phyloP scores from a whole-genome alignment of 1,140 invertebrate species.

The Lepidotrigona ventralis region DNA sequence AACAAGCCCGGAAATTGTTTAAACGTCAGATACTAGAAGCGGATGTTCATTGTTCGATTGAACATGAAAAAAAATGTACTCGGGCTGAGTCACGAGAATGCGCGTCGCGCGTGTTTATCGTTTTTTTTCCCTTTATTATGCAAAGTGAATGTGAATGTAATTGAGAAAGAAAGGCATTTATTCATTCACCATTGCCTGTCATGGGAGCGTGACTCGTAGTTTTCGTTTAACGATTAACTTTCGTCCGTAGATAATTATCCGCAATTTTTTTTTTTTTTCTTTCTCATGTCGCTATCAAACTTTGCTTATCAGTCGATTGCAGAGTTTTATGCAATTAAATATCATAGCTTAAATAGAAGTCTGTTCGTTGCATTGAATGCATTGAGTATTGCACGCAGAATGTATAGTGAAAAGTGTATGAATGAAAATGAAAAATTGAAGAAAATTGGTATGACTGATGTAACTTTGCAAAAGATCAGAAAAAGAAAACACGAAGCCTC shows the following conservation, averaged over 20 bases:
- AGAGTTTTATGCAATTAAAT: too few species aligned
- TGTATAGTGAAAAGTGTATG: too few species aligned
- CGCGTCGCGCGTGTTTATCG: neutral
- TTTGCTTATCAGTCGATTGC: too few species aligned
- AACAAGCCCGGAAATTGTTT: slow-evolving; percentile 5
- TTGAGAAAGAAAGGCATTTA: slow-evolving; percentile 18
- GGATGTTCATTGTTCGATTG: slow-evolving; percentile 26
- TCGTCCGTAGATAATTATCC: neutral
- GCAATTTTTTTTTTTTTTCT: too few species aligned
- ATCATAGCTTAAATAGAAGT: too few species aligned
- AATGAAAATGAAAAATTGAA: too few species aligned
- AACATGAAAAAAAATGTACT: slow-evolving; percentile 20
- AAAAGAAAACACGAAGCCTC: too few species aligned
- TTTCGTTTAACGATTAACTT: neutral
- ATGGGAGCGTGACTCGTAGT: neutral
- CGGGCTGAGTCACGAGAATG: neutral
- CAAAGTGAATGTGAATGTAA: neutral
- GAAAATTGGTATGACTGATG: too few species aligned
- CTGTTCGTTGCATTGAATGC: too few species aligned
- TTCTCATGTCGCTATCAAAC: too few species aligned
- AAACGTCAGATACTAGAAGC: neutral
- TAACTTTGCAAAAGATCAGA: too few species aligned
- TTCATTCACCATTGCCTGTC: neutral
- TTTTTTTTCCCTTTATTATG: slow-evolving; percentile 18
- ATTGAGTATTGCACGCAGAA: too few species aligned